Evolutionary conservation across 2,797 vertebrate species (phyloP).

Genomic region (Atherinosoma microstoma): DNA sequence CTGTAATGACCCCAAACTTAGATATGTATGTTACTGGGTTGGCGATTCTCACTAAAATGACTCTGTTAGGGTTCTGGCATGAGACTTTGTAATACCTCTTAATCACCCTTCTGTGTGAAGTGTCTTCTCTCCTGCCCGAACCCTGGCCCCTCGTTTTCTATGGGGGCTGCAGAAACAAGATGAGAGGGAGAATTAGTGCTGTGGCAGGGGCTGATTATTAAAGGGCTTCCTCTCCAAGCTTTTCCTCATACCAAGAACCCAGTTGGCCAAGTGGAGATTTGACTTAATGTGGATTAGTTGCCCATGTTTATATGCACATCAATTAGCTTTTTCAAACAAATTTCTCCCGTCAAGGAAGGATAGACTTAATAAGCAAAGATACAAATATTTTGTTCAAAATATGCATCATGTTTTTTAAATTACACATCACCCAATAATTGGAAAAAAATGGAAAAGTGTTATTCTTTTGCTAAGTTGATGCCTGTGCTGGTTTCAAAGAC

Average conservation of each 20-base stretch:
- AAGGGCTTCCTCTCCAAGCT: conserved; percentile 48
- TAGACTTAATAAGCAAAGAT: conserved; percentile 26
- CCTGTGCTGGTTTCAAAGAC: conserved; percentile 18
- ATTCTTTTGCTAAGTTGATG: background rate
- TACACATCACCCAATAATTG: too few species aligned
- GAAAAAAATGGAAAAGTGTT: too few species aligned
- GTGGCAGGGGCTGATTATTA: conserved; percentile 55
- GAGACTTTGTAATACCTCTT: conserved; percentile 34
- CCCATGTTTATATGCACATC: conserved; percentile 5
- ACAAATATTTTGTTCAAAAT: conserved; percentile 18
- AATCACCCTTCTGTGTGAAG: conserved; percentile 55
- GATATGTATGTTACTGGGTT: conserved; percentile 7
- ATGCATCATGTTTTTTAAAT: background rate
- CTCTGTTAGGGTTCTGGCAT: conserved; percentile 11
- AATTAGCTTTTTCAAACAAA: background rate
- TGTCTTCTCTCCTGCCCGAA: conserved; percentile 56
- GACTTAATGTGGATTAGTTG: conserved; percentile 57
- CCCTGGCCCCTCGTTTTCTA: conserved; percentile 49
- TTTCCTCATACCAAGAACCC: conserved; percentile 48
- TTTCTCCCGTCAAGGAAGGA: background rate
- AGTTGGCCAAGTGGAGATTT: conserved; percentile 45
- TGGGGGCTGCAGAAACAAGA: conserved; percentile 50
- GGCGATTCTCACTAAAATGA: conserved; percentile 18
- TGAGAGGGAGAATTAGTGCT: conserved; percentile 58
- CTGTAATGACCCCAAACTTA: background rate